Evolutionary conservation across 2,113 vertebrate species (phyloP), one percentile per base, ranked within the genome.

Genomic region (Hymenochirus boettgeri): DNA sequence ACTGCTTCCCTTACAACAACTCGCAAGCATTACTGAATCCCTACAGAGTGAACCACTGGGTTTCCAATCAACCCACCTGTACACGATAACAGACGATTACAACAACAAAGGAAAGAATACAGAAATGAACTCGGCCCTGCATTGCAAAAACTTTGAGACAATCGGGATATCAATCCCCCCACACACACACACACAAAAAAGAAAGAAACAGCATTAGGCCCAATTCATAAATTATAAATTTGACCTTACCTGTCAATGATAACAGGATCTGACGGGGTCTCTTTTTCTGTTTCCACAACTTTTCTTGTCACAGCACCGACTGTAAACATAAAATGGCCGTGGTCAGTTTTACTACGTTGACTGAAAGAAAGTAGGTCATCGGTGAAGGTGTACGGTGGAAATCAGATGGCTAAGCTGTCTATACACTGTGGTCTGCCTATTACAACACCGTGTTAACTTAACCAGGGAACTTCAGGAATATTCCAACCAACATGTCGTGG

Each of bases 221-320:
- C n/a, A n/a, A n/a, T n/a, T n/a, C n/a, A n/a, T n/a, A n/a, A n/a
- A n/a, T n/a, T n/a, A n/a, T n/a, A 65, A 62, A 73, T 76, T 72
- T 72, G n/a, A 71, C 73, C 91, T 89, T 96, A 97, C 95, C 95
- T 96, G 95, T 97, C 94, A 82, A 97, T 97, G 91, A 97, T 97
- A 62, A 97, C 94, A 45, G 95, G 95, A 84, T 97, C 95, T 66
- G 95, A 97, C 62, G 95, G 95, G 2, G 94, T 97, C 72, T 97
- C 94, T 33, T 97, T n/a, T 97, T 62, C 94, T 91, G 85, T 97
- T 97, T 74, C 94, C 94, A 52, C 94, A 97, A 83, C 94, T 97
- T 86, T 97, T 97, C 91, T 97, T 97, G 89, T 97, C 94, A 82
- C 94, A 97, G 84, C 94, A 97, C 66, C 94, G 94, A 88, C 94